Base-by-base conservation (phyloP, 2,113 vertebrate genomes). In the Cololabis saira region DNA sequence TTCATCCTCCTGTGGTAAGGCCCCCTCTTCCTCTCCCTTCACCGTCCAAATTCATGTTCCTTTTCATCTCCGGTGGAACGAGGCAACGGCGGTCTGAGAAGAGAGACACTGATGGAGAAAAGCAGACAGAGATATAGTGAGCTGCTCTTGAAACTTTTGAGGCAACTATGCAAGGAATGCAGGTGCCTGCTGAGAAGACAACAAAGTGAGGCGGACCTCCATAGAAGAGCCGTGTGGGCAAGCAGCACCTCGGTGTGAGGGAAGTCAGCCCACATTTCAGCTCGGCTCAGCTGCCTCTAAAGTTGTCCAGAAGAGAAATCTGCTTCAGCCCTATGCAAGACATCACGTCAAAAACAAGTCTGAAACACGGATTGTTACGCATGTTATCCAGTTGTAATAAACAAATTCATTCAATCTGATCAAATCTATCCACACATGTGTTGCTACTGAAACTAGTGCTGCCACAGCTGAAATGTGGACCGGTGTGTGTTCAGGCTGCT, bases 141-240 rank as follows among this genome's bases (percentile, higher is more conserved):
- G 77, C 79, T 52, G 67, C 78, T 82, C 76, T 76, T 78, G 72
- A 74, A 83, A 87, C 82, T 81, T 88, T 63, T 81, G 81, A 90
- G 80, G 76, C 81, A 88, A 88, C 83, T 88, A 92, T 92, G 84
- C 76, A 58, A 85, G 87, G 91, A 91, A 92, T 91, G 88, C 88
- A 90, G 87, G 88, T 89, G 83, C 89, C 87, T 71, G 84, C 90
- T 88, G 85, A 82, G 89, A 88, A 72, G 76, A 81, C 87, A 90
- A 89, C 85, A 87, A 87, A 89, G 88, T 82, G 83, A 83, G 81
- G 76, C 72, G 83, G 86, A 88, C 85, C 85, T 88, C 71, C 50
- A 54, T 42, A 61, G 79, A 75, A 75, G 77, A 43, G 57, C 75
- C 54, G 83, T 4, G 65, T 75, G 82, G 76, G 74, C 78, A 47